Percentiles rank a stretch among this genome's conserved stretches.
phyloP scores from a whole-genome alignment of 2,797 vertebrate species.

The Spea hammondii region DNA sequence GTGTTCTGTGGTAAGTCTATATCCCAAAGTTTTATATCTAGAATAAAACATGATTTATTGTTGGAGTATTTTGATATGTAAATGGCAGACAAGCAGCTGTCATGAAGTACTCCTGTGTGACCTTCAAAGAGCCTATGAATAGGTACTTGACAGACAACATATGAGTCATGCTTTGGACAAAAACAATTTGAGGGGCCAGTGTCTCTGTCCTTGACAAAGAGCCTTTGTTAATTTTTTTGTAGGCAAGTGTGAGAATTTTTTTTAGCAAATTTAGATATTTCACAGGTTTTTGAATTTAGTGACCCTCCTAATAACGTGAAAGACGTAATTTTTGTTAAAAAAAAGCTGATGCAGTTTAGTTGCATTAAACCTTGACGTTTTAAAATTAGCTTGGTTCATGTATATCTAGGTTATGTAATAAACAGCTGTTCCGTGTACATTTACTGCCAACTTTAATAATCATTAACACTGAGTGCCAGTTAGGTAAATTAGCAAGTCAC shows the following conservation, averaged over 20 bases:
- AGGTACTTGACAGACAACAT: conserved; percentile 2
- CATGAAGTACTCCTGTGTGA: neutral
- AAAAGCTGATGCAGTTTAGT: too few relatives aligned
- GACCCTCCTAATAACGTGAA: too few relatives aligned
- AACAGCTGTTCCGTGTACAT: too few relatives aligned
- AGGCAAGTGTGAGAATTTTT: neutral
- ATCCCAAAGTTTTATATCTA: neutral
- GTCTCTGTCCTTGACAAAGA: neutral
- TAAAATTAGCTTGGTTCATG: too few relatives aligned
- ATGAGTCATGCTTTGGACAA: conserved; percentile 10
- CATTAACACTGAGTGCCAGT: too few relatives aligned
- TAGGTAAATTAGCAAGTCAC: too few relatives aligned
- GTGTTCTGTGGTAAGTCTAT: neutral
- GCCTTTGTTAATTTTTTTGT: conserved; percentile 1
- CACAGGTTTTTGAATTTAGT: neutral
- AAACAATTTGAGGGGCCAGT: neutral
- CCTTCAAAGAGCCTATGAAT: neutral
- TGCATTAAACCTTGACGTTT: too few relatives aligned
- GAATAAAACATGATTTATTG: neutral
- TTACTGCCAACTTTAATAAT: too few relatives aligned
- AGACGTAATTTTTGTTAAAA: too few relatives aligned
- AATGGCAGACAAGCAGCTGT: neutral
- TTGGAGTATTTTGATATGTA: conserved; percentile 4
- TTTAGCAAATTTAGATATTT: neutral
- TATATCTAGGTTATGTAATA: too few relatives aligned